Base-by-base conservation (phyloP, 35 echinoderm and acorn worm species). In the Nesometra sesokonis region DNA sequence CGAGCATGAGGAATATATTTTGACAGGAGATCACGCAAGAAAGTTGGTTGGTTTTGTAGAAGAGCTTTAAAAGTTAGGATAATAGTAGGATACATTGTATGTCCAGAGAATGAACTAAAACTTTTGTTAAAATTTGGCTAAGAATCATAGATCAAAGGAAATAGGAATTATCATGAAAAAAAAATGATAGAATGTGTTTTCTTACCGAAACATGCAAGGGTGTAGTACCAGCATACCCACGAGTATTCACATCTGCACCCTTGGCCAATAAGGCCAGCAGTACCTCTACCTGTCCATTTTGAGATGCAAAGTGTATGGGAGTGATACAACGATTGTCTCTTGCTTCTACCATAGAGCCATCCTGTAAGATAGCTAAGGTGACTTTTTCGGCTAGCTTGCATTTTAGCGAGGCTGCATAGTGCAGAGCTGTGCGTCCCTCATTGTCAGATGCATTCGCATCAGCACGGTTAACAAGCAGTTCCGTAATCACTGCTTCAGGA, bases 181-280 rank as follows among this genome's bases (percentile, higher is more conserved):
- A n/a, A n/a, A n/a, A n/a, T n/a, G n/a, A n/a, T 43, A 43, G 4
- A 7, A 88, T 17, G 1, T 82, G 17, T 30, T 7, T 87, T 90
- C 96, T 99, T 82, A 99, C 96, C 32, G 96, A 94, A 0, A 99
- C 83, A 92, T 99, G 96, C 0, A 99, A 88, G 0, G 96, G 92
- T n/a, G 96, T 99, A 17, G 90, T 35, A 23, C 96, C 96, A 27
- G 96, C 96, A 82, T 87, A 87, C 0, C 92, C 96, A 30, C 96
- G 86, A 30, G 47, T 33, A 80, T 99, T 99, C 15, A 99, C 90
- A 84, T 99, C 89, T 8, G 86, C 93, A 30, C 96, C 96, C 4
- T 85, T 90, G 19, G 92, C 96, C 46, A 99, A 29, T 13, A 99
- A 77, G 4, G 96, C 90, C 35, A 99, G 40, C 17, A 99, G 34